Evolutionary conservation across 2,888 invertebrate genomes (phyloP).

Genomic region (Zootermopsis nevadensis): DNA sequence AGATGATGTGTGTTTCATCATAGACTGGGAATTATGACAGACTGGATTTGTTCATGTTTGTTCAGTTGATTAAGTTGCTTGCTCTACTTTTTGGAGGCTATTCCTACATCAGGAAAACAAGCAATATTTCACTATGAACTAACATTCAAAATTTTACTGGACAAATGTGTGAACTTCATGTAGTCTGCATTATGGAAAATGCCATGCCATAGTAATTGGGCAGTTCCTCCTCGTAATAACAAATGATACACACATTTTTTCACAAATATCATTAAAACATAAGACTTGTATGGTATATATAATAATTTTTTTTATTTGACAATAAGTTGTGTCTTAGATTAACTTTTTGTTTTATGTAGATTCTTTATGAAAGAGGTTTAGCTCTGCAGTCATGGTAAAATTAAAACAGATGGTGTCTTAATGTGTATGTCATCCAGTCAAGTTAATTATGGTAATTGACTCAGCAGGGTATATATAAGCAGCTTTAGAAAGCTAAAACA

Average conservation of each 20-base stretch:
- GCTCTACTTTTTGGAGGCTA: background rate
- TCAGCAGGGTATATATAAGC: conserved; percentile 33
- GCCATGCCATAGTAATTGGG: conserved; percentile 20
- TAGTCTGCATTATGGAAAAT: background rate
- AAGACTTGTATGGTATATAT: conserved; percentile 33
- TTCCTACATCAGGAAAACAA: background rate
- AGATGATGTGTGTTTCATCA: background rate
- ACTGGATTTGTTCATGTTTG: background rate
- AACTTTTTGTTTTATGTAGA: background rate
- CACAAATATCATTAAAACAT: background rate
- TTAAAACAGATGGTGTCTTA: conserved; percentile 6
- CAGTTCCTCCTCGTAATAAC: conserved; percentile 11
- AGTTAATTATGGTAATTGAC: conserved; percentile 2
- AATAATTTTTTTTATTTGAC: conserved; percentile 37
- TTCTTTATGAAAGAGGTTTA: background rate
- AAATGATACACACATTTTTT: background rate
- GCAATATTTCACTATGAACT: background rate
- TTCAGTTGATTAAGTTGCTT: background rate
- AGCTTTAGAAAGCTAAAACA: background rate
- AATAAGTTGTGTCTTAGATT: conserved; percentile 20
- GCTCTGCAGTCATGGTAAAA: background rate
- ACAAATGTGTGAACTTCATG: background rate
- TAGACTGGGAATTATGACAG: background rate
- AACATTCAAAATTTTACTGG: conserved; percentile 2
- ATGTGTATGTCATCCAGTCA: background rate